Percentiles rank a stretch among this genome's conserved stretches.
phyloP scores from a whole-genome alignment of 2,888 invertebrate species.

The Apodemia hepburni region DNA sequence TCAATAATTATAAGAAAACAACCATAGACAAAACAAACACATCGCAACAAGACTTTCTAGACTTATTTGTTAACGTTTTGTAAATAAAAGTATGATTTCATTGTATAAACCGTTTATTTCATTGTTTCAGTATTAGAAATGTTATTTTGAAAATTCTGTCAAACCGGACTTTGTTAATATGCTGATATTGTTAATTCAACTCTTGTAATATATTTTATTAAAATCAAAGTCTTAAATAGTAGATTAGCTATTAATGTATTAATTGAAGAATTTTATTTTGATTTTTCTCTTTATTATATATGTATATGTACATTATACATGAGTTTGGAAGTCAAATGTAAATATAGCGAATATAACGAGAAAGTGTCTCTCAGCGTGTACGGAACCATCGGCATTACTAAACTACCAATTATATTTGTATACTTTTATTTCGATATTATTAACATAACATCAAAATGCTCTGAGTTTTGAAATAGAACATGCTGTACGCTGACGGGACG shows the following conservation, averaged over 20 bases:
- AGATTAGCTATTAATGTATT: conserved; percentile 78
- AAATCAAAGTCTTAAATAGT: conserved; percentile 77
- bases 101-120: conserved; percentile 56
- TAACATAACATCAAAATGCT: conserved; percentile 47
- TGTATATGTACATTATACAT: conserved; percentile 72
- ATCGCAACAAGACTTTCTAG: conserved; percentile 44
- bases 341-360: conserved; percentile 66
- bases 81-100: conserved; percentile 61
- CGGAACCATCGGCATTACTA: conserved; percentile 33
- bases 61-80: conserved; percentile 57
- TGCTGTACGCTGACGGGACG: conserved; percentile 59
- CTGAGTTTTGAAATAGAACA: conserved; percentile 31
- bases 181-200: conserved; percentile 13
- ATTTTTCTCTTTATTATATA: conserved; percentile 76
- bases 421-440: conserved; percentile 41
- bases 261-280: conserved; percentile 78
- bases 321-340: conserved; percentile 76
- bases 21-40: conserved; percentile 39
- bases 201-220: conserved; percentile 76
- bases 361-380: conserved; percentile 60
- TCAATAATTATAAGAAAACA: not conserved
- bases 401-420: conserved; percentile 62
- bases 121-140: conserved; percentile 64
- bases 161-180: conserved; percentile 61
- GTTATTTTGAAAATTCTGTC: conserved; percentile 37